Conservation (phyloP, 2,797 vertebrate species). For the Chaetodon trifasciatus region DNA sequence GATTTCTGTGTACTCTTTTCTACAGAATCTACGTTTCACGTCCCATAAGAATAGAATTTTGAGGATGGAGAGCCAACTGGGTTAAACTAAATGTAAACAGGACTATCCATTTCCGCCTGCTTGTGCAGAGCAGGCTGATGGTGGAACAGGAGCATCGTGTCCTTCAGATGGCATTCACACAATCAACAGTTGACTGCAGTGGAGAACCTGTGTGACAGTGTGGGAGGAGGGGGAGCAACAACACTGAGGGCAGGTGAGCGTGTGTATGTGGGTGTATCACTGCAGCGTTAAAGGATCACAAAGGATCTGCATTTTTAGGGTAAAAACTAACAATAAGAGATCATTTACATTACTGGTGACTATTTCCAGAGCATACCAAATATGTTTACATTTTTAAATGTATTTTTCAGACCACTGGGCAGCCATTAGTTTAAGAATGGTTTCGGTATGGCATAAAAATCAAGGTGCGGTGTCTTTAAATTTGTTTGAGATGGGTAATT, state of each 20-base stretch:
- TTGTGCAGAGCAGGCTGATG: slow-evolving; percentile 20
- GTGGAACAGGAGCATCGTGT: slow-evolving; percentile 55
- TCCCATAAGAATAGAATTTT: slow-evolving; percentile 3
- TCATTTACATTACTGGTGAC: background rate
- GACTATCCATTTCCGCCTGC: background rate
- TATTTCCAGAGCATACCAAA: background rate
- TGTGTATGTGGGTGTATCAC: slow-evolving; percentile 6
- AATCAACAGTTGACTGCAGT: slow-evolving; percentile 60
- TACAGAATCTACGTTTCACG: slow-evolving; percentile 11
- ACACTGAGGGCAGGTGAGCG: slow-evolving; percentile 7
- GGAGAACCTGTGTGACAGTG: slow-evolving; percentile 33
- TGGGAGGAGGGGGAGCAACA: slow-evolving; percentile 13
- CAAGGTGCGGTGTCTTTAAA: background rate
- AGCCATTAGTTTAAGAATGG: background rate
- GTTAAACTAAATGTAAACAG: slow-evolving; percentile 41
- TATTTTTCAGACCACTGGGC: background rate
- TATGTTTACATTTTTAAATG: background rate
- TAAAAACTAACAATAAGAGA: background rate
- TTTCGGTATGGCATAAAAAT: background rate
- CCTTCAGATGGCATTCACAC: slow-evolving; percentile 69
- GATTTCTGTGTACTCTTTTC: slow-evolving; percentile 15
- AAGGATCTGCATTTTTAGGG: background rate
- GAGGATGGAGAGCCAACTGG: slow-evolving; percentile 12
- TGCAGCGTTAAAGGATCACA: slow-evolving; percentile 20
- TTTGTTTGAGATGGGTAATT: background rate